A percentile compares a stretch with the other conserved stretches of the same genome.
phyloP scores from a whole-genome alignment of 2,797 vertebrate genomes.

The Galagoides demidoff region DNA sequence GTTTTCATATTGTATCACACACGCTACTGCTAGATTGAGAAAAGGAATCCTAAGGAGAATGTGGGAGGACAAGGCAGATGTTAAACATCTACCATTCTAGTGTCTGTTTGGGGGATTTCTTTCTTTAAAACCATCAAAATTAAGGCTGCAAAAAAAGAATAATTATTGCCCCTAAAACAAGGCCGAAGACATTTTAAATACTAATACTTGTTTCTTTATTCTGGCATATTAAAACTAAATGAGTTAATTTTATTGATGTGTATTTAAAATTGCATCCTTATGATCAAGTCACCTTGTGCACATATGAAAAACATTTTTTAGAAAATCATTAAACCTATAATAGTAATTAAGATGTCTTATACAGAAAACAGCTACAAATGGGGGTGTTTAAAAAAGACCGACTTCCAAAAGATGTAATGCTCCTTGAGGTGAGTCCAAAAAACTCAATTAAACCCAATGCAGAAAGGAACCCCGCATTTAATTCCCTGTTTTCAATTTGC shows the following conservation, averaged over 20 bases:
- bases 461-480: constrained; percentile 30
- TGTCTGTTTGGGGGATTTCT: constrained; percentile 41
- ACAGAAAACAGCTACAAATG: background rate
- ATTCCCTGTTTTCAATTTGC: constrained; percentile 71
- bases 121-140: constrained; percentile 59
- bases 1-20: constrained; percentile 69
- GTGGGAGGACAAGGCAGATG: constrained; percentile 9
- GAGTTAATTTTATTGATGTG: constrained; percentile 48
- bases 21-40: background rate
- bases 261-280: constrained; percentile 61
- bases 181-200: constrained; percentile 37
- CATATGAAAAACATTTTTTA: constrained; percentile 40
- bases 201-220: constrained; percentile 44
- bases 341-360: constrained; percentile 23
- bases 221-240: constrained; percentile 40
- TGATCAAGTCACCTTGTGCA: constrained; percentile 19
- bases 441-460: constrained; percentile 22
- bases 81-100: background rate
- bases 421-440: constrained; percentile 36
- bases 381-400: constrained; percentile 17
- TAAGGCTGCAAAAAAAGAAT: constrained; percentile 42
- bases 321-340: constrained; percentile 33
- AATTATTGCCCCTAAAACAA: constrained; percentile 22
- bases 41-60: constrained; percentile 31
- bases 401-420: constrained; percentile 48